These are phyloP conservation scores for Aphaenogaster rudis DNA, from an alignment of 1,140 invertebrate species.

Conservation along the genomic window DNA sequence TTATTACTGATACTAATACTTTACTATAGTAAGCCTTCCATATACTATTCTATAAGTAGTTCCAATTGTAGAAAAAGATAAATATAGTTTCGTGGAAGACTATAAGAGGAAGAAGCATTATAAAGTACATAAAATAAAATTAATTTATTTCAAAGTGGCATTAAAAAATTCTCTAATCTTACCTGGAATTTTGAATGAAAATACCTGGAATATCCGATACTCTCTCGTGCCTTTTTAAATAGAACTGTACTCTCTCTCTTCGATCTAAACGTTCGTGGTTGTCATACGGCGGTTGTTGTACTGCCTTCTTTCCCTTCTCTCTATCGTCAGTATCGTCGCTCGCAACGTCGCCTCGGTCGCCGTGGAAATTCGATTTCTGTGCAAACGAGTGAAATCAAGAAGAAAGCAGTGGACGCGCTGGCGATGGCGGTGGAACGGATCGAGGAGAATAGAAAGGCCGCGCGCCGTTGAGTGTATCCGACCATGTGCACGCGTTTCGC, in stretches of 20 bases:
- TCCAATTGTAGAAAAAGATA: not conserved
- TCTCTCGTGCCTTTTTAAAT: not conserved
- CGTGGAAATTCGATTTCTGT: conserved; percentile 71
- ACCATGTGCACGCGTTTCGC: not conserved
- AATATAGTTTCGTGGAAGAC: too few relatives aligned
- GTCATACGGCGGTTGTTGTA: not conserved
- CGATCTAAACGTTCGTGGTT: not conserved
- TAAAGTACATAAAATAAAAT: too few relatives aligned
- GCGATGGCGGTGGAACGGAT: not conserved
- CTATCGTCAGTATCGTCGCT: not conserved
- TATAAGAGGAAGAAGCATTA: too few relatives aligned
- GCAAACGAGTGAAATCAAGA: conserved; percentile 65
- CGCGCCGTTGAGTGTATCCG: not conserved
- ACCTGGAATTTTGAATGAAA: too few relatives aligned
- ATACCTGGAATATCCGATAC: too few relatives aligned
- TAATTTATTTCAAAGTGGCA: too few relatives aligned
- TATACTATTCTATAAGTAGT: too few relatives aligned
- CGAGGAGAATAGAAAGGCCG: conserved; percentile 43
- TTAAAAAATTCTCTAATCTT: too few relatives aligned
- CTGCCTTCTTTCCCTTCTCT: not conserved
- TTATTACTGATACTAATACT: too few relatives aligned
- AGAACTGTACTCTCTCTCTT: not conserved
- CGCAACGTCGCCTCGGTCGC: not conserved
- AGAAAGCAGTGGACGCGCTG: conserved; percentile 14
- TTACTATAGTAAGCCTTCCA: too few relatives aligned